phyloP scores from a whole-genome alignment of 2,113 vertebrate species.

The Stomatorhinus ivindoensis region DNA sequence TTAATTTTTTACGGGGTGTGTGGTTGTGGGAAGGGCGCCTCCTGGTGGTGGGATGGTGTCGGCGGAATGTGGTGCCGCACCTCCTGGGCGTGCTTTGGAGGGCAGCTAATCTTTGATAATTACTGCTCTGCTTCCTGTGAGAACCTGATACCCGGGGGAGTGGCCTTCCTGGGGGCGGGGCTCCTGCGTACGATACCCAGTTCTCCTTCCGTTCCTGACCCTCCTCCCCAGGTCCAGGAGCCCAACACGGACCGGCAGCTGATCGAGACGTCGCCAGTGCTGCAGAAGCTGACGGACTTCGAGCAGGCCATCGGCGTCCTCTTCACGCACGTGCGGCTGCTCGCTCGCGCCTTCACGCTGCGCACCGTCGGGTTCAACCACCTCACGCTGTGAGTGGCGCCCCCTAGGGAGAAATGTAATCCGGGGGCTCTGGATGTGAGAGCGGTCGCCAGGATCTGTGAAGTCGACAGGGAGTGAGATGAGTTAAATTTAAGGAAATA shows the following conservation, averaged over 20 bases:
- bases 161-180: background rate
- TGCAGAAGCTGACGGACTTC: slow-evolving; percentile 91
- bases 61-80: background rate
- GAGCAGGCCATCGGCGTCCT: slow-evolving; percentile 86
- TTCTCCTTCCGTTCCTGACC: background rate
- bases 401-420: background rate
- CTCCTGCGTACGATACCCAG: too few species aligned
- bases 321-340: slow-evolving; percentile 88
- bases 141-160: background rate
- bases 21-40: background rate
- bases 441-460: background rate
- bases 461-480: background rate
- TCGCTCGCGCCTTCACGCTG: slow-evolving; percentile 89
- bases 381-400: slow-evolving; percentile 83
- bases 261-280: slow-evolving; percentile 92
- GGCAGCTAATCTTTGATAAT: background rate
- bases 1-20: background rate
- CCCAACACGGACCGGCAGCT: slow-evolving; percentile 88
- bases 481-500: background rate
- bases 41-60: background rate
- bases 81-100: background rate
- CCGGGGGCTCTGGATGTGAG: background rate
- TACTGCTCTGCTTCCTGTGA: background rate
- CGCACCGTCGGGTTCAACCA: slow-evolving; percentile 98
- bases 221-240: slow-evolving; percentile 77